Conservation (phyloP, 2,113 vertebrate genomes). For the Dromaius novaehollandiae region DNA sequence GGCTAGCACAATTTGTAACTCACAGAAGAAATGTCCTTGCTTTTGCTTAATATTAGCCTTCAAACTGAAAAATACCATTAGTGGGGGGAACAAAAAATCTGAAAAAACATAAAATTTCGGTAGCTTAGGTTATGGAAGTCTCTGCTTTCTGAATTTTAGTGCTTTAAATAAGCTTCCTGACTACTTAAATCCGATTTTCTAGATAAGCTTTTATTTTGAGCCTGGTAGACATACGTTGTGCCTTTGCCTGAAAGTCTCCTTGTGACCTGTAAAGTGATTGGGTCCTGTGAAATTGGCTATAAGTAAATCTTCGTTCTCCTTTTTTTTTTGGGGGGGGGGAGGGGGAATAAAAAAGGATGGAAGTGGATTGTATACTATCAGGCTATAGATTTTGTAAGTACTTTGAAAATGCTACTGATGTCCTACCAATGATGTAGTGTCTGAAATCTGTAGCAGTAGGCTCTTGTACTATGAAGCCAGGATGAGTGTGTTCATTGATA, state of each 20-base stretch:
- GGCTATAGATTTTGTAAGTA: neutral
- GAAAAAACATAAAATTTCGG: neutral
- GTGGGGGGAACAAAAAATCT: neutral
- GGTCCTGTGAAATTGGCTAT: constrained; percentile 25
- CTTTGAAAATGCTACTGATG: neutral
- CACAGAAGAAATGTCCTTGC: neutral
- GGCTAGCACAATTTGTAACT: neutral
- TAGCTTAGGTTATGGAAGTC: neutral
- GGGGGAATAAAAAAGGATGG: neutral
- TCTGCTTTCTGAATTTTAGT: constrained; percentile 37
- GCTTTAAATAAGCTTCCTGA: constrained; percentile 40
- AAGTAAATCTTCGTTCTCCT: constrained; percentile 14
- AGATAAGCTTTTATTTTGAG: constrained; percentile 36
- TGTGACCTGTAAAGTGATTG: constrained; percentile 44
- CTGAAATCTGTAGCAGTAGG: neutral
- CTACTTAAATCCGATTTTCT: constrained; percentile 61
- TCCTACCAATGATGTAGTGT: neutral
- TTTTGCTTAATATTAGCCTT: neutral
- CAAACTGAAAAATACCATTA: neutral
- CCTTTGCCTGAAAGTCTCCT: constrained; percentile 28
- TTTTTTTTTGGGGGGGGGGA: neutral
- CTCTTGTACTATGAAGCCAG: neutral
- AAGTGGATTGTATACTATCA: neutral
- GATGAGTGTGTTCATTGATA: neutral
- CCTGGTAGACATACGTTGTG: constrained; percentile 7